phyloP scores from a whole-genome alignment of 2,888 invertebrate species.

The Dicyrtoma fusca region DNA sequence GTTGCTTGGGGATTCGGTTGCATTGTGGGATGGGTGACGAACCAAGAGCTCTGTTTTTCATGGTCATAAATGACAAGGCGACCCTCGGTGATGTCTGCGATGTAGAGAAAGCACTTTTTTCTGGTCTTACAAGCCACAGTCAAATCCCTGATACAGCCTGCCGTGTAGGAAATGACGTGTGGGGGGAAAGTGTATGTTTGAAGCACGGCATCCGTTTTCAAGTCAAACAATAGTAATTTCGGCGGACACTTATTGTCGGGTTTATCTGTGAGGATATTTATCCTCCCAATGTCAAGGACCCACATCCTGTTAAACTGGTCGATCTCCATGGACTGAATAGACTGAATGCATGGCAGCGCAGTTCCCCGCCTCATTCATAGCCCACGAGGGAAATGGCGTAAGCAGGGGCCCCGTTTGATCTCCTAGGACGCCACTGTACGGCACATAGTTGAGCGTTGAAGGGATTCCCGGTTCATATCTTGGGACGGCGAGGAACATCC shows the following conservation, averaged over 20 bases:
- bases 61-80: conserved; percentile 71
- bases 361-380: conserved; percentile 58
- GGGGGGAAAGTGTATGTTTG: too few relatives aligned
- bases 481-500: too few relatives aligned
- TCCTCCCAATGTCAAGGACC: conserved; percentile 71
- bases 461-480: too few relatives aligned
- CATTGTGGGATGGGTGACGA: conserved; percentile 70
- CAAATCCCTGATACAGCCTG: conserved; percentile 71
- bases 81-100: conserved; percentile 68
- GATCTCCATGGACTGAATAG: conserved; percentile 75
- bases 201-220: conserved; percentile 68
- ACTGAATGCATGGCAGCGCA: conserved; percentile 72
- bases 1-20: conserved; percentile 65
- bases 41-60: conserved; percentile 70
- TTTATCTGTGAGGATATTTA: conserved; percentile 64
- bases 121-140: conserved; percentile 65
- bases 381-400: conserved; percentile 51
- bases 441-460: too few relatives aligned
- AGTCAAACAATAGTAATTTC: conserved; percentile 70
- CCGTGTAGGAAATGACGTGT: conserved; percentile 65
- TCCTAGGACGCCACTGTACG: too few relatives aligned
- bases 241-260: conserved; percentile 67
- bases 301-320: conserved; percentile 72
- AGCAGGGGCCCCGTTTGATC: too few relatives aligned
- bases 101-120: conserved; percentile 70